Percentiles rank a stretch among this genome's conserved stretches.
Evolutionary conservation across 2,888 invertebrate species (phyloP).

Genomic region (Fragum fragum): DNA sequence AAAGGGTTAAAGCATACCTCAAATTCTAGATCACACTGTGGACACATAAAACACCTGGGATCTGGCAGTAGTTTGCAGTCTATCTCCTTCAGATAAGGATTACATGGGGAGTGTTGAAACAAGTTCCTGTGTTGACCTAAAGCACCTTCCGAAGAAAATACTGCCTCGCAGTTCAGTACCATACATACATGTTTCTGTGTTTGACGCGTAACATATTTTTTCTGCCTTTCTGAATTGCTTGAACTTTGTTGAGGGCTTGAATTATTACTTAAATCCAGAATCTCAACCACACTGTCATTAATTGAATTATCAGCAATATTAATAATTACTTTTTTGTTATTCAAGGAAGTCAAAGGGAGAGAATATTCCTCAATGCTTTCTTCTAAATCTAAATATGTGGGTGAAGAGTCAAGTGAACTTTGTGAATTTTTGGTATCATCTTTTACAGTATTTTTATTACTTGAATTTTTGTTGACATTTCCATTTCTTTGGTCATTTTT

Average conservation of each 20-base stretch:
- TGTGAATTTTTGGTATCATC: neutral
- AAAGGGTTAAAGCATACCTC: constrained; percentile 45
- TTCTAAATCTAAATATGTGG: neutral
- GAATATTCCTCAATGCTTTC: neutral
- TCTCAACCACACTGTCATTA: neutral
- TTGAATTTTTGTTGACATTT: neutral
- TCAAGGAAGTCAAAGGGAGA: no score
- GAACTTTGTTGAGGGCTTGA: neutral
- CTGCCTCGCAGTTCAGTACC: constrained; percentile 69
- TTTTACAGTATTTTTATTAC: neutral
- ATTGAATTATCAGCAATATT: neutral
- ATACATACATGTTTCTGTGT: neutral
- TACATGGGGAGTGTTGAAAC: constrained; percentile 73
- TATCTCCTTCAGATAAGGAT: constrained; percentile 61
- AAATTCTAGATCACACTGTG: constrained; percentile 69
- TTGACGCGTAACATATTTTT: constrained; percentile 2
- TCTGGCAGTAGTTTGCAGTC: constrained; percentile 60
- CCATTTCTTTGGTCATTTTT: neutral
- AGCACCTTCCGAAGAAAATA: constrained; percentile 57
- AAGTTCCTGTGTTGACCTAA: constrained; percentile 64
- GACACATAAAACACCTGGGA: constrained; percentile 65
- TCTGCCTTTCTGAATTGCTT: neutral
- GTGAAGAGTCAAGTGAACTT: constrained; percentile 11
- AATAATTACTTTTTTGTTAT: no score
- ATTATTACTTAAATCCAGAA: constrained; percentile 19